Base-by-base conservation (phyloP, 2,888 invertebrate species). In the Eucera pruinosa region DNA sequence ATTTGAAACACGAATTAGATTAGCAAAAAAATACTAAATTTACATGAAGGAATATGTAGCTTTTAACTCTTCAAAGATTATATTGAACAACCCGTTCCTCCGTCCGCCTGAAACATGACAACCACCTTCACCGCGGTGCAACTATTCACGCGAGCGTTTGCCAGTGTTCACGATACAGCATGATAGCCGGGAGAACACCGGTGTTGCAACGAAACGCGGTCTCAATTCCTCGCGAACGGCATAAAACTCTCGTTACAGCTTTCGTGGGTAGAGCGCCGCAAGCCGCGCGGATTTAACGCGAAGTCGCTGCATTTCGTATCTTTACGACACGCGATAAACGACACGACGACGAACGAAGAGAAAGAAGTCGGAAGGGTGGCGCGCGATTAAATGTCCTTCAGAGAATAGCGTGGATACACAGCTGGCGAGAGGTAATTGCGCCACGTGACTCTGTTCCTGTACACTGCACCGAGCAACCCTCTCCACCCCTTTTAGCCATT, bases 341-440 rank as follows among this genome's bases (percentile, higher is more conserved):
- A 75, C 75, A 43, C 65, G 60, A 45, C 76, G 52, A 66, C 36
- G 39, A 25, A 57, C 25, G 54, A 83, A 79, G 68, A 71, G 80
- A 71, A 78, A 81, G 83, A 80, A 87, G 81, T 67, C 78, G 81
- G 66, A 80, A 70, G 80, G 69, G 67, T 64, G 71, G 80, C 74
- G 85, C 86, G 84, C 87, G 89, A 90, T 90, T 90, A 89, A 90
- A 90, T 89, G 88, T 89, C 88, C 80, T 89, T 89, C 81, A 80
- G 87, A 88, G 87, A 85, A 88, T 86, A 88, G 87, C 89, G 88
- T 81, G 84, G 86, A 82, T 84, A 89, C 89, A 86, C 89, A 89
- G 89, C 89, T 89, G 91, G 88, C 84, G 82, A 86, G 84, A 89
- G 90, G 90, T 90, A 91, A 92, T 91, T 91, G 91, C 89, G 83